These are phyloP conservation scores for Pyrocephalus nanus DNA, from an alignment of 2,797 vertebrate species.

Conservation along the genomic window DNA sequence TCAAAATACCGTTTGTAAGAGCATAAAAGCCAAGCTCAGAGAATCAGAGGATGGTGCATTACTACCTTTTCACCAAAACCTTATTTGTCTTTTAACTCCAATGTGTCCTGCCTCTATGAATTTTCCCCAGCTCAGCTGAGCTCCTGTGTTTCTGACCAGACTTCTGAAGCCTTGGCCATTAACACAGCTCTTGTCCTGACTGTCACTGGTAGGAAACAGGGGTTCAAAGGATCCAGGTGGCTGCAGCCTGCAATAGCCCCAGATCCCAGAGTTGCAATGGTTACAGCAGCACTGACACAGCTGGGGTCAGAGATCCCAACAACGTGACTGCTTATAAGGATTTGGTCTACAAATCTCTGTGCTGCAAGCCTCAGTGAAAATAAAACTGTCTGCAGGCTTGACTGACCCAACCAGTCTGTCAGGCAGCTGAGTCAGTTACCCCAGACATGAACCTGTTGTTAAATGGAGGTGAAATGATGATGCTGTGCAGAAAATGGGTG, in stretches of 20 bases:
- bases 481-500: background rate
- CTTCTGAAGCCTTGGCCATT: background rate
- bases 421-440: constrained; percentile 26
- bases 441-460: background rate
- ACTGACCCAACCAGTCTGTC: background rate
- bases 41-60: background rate
- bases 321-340: background rate
- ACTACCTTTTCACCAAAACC: background rate
- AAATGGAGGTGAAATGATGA: background rate
- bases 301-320: background rate
- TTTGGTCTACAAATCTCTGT: constrained; percentile 3
- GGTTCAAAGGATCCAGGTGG: background rate
- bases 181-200: background rate
- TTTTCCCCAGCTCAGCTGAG: background rate
- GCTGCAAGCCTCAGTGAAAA: background rate
- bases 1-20: background rate
- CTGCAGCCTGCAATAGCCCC: background rate
- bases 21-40: background rate
- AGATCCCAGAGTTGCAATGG: background rate
- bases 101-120: background rate
- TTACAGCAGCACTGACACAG: background rate
- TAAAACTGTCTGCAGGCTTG: background rate
- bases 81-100: background rate
- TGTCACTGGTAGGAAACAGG: background rate
- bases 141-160: background rate